Base-by-base conservation (phyloP, 2,797 vertebrate genomes). In the Yasuhikotakia modesta region DNA sequence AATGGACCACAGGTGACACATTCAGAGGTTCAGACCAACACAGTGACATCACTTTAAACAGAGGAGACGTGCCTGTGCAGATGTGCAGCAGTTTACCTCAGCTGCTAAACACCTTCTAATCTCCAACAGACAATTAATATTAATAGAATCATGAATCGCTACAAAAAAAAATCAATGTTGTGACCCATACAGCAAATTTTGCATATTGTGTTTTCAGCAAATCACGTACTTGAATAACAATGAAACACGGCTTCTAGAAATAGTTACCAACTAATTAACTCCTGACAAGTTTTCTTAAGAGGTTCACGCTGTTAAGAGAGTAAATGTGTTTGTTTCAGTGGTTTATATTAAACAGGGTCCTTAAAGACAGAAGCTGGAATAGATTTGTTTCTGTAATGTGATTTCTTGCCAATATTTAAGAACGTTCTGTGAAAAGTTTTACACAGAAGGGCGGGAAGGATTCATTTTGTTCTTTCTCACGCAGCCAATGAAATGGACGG, bases 1-100 rank as follows among this genome's bases (percentile, higher is more conserved):
- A 72, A 72, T 35, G 61, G 43, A 66, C 60, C 46, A 57, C 35
- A 67, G 66, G 53, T 53, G 48, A 66, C 32, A 64, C 30, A 74
- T 35, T 65, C 13, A 2, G 19, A 45, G 27, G 27, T 52, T 58
- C 17, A 73, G 60, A 24, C 11, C 10, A 22, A 69, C 27, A 32
- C 55, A 22, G 43, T 2, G 1, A 46, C 21, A 5, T 12, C 17
- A n/a, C 8, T 17, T 24, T 69, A 35, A 60, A 60, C 39, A 16
- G 4, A 68, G 58, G 5, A 22, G 24, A 60, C 22, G 61, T 39
- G 35, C 35, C 68, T 48, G 27, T 5, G 6, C 35, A 39, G 35
- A n/a, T 58, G 8, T 4, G 30, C 14, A 4, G 3, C 6, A 48
- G 45, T 16, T 48, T 4, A 48, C 45, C 45, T 14, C 4, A 2